phyloP scores from a whole-genome alignment of 2,888 invertebrate species.

The Leptinotarsa peninsularis region DNA sequence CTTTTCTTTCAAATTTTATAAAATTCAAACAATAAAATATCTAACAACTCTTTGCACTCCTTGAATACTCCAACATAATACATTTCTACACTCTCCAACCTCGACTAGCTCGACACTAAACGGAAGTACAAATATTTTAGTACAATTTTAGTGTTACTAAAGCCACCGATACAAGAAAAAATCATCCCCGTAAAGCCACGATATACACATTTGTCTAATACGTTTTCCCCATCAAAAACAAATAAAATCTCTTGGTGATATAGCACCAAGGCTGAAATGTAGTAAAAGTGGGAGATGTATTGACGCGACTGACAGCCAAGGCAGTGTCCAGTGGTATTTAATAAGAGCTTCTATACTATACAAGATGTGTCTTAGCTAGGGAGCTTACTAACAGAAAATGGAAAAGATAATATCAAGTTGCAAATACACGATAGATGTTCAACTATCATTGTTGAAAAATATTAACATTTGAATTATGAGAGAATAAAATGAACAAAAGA shows the following conservation, averaged over 20 bases:
- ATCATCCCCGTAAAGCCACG: slow-evolving; percentile 61
- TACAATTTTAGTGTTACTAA: slow-evolving; percentile 60
- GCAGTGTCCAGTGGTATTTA: slow-evolving; percentile 44
- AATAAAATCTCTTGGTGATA: slow-evolving; percentile 56
- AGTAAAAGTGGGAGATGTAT: slow-evolving; percentile 44
- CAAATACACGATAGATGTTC: too few relatives aligned
- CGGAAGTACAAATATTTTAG: slow-evolving; percentile 55
- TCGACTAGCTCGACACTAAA: slow-evolving; percentile 18
- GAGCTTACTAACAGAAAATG: slow-evolving; percentile 16
- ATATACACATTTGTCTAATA: slow-evolving; percentile 63
- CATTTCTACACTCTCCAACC: slow-evolving; percentile 28
- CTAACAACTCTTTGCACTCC: slow-evolving; percentile 30
- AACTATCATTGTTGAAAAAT: too few relatives aligned
- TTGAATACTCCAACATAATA: slow-evolving; percentile 25
- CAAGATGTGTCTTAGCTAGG: slow-evolving; percentile 30
- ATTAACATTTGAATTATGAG: too few relatives aligned
- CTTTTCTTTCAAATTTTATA: neutral
- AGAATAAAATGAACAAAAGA: too few relatives aligned
- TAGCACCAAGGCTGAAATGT: slow-evolving; percentile 51
- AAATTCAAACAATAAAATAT: neutral
- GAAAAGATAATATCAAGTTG: neutral
- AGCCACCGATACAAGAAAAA: slow-evolving; percentile 63
- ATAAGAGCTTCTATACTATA: slow-evolving; percentile 38
- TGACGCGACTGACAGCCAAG: slow-evolving; percentile 41
- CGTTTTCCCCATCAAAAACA: slow-evolving; percentile 61